Percentiles rank a stretch among this genome's conserved stretches.
phyloP scores from a whole-genome alignment of 2,888 invertebrate genomes.

The Heliconius hortense region DNA sequence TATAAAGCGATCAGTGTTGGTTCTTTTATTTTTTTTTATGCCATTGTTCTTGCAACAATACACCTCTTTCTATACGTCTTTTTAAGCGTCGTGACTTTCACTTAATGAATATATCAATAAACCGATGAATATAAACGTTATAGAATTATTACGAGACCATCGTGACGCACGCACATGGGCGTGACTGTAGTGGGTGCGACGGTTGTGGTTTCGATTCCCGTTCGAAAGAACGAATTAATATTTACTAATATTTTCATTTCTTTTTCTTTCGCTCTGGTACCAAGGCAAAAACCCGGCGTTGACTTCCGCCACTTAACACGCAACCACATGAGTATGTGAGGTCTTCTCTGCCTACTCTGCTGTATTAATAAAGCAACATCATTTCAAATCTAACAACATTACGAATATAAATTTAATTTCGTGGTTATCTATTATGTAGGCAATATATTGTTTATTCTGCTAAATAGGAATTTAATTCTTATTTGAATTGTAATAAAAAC shows the following conservation, averaged over 20 bases:
- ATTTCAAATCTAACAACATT: not conserved
- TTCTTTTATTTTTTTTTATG: slow-evolving; percentile 53
- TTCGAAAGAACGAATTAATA: too few relatives aligned
- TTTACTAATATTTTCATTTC: too few relatives aligned
- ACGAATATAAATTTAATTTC: not conserved
- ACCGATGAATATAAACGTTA: slow-evolving; percentile 11
- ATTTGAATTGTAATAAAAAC: slow-evolving; percentile 1
- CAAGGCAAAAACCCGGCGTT: too few relatives aligned
- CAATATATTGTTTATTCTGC: not conserved
- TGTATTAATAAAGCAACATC: slow-evolving; percentile 25
- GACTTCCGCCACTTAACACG: too few relatives aligned
- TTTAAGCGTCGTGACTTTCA: slow-evolving; percentile 53
- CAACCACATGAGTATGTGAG: too few relatives aligned
- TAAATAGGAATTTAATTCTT: slow-evolving; percentile 13
- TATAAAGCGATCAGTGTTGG: slow-evolving; percentile 62
- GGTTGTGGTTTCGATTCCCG: too few relatives aligned
- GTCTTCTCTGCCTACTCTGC: too few relatives aligned
- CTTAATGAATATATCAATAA: slow-evolving; percentile 40
- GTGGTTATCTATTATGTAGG: not conserved
- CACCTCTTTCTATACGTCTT: slow-evolving; percentile 43
- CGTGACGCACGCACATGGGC: too few relatives aligned
- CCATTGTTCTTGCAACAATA: slow-evolving; percentile 50
- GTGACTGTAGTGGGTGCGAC: too few relatives aligned
- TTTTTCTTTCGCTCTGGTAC: too few relatives aligned
- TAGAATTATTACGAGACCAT: not conserved